Percentiles rank a stretch among this genome's conserved stretches.
Conservation (phyloP, 2,888 invertebrate genomes). For the Formica aserva region DNA sequence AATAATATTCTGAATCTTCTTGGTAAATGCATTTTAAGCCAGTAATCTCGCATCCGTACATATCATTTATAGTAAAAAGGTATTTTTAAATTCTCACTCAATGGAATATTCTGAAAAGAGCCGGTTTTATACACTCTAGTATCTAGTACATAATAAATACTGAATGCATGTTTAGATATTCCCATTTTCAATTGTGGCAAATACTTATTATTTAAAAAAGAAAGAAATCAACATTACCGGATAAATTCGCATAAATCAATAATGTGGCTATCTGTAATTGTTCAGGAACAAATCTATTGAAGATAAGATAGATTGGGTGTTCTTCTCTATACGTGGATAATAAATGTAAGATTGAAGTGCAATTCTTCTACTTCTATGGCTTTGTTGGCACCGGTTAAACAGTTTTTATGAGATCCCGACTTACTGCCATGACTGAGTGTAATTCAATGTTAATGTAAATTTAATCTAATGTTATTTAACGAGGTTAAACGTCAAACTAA, state of each 20-base stretch:
- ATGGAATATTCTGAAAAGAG: background rate
- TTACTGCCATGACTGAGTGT: too few relatives aligned
- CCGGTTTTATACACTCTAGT: background rate
- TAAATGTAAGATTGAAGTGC: too few relatives aligned
- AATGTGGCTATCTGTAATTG: background rate
- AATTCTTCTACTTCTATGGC: background rate
- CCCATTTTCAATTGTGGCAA: background rate
- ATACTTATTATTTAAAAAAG: background rate
- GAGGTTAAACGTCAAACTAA: too few relatives aligned
- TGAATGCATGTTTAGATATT: background rate
- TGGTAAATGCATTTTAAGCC: constrained; percentile 52
- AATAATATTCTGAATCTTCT: constrained; percentile 65
- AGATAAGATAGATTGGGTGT: background rate
- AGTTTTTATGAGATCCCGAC: too few relatives aligned
- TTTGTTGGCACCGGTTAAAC: too few relatives aligned
- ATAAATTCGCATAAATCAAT: background rate
- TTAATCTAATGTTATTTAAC: too few relatives aligned
- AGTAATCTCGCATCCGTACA: background rate
- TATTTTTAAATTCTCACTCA: background rate
- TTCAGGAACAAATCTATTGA: background rate
- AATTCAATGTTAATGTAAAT: too few relatives aligned
- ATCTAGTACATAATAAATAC: background rate
- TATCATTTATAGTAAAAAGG: background rate
- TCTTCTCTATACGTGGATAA: too few relatives aligned
- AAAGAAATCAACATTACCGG: background rate